Evolutionary conservation across 2,113 vertebrate genomes (phyloP), one percentile per base, ranked within the genome.

Genomic region (Marmota flaviventris): DNA sequence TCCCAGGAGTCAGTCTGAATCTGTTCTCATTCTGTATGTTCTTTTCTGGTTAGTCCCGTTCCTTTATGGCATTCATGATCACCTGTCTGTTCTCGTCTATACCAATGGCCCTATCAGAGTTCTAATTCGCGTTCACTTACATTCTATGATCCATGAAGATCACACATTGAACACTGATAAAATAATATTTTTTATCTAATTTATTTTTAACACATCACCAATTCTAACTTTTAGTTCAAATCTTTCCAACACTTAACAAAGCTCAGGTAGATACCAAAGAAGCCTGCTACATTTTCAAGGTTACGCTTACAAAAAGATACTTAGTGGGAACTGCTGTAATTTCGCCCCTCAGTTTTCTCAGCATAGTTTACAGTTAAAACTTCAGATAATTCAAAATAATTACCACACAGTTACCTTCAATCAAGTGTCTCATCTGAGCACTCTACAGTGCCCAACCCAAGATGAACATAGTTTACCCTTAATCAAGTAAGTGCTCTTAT

Each of bases 361-460:
- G 51, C n/a, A 24, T 65, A 16, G 34, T 91, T 84, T 96, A 53
- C 3, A 22, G 87, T 58, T 45, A 85, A 93, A 96, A 86, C 93
- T 96, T n/a, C 56, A 88, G 51, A 94, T 65, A 84, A 98, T 98
- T 97, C 96, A 95, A 81, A 96, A 85, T 97, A 98, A 98, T 98
- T 96, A 93, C 88, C 94, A 8, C 89, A 94, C 95, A 94, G 83
- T 61, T 97, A 77, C 37, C 78, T 97, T 51, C 98, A 98, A 98
- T 98, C 96, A 97, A 96, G 95, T 98, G 93, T 97, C 96, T 97
- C 92, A 96, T 82, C 79, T 97, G 93, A 96, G 96, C 77, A 85
- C 78, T 97, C 93, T 94, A 48, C 95, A 93, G 86, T 97, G 95
- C 93, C 96, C 65, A 95, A 97, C 95, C 93, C 87, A 97, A 98